Evolutionary conservation across 2,888 invertebrate species (phyloP).

Genomic region (Protonemura montana): DNA sequence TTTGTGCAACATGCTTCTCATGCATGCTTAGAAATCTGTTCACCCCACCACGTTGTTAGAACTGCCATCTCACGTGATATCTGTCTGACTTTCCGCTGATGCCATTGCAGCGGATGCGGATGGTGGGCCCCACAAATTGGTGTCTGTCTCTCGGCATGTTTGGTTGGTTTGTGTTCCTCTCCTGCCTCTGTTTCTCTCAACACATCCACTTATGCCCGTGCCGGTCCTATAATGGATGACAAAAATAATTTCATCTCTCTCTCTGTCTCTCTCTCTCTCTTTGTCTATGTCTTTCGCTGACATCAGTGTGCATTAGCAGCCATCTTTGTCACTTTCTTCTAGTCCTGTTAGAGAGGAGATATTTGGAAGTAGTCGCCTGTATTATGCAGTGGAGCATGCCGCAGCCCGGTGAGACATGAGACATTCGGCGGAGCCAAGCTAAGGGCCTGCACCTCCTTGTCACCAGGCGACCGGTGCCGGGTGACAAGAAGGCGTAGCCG

Average conservation of each 20-base stretch:
- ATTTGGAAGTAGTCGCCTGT: background rate
- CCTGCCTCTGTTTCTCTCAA: background rate
- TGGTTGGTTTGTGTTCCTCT: conserved; percentile 32
- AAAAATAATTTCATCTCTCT: background rate
- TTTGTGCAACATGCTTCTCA: conserved; percentile 46
- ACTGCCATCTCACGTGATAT: conserved; percentile 7
- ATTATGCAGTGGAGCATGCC: background rate
- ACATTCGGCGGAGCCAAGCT: background rate
- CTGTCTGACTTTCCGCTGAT: background rate
- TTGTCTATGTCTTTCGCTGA: conserved; percentile 7
- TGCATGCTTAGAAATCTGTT: conserved; percentile 38
- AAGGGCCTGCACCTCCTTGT: background rate
- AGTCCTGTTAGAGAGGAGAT: background rate
- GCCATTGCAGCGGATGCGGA: background rate
- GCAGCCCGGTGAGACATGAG: conserved; percentile 7
- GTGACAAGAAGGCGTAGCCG: background rate
- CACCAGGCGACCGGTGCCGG: background rate
- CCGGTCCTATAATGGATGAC: background rate
- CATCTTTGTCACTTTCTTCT: conserved; percentile 28
- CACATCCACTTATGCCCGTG: background rate
- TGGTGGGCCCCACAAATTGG: background rate
- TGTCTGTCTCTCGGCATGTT: conserved; percentile 17
- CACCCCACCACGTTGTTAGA: conserved; percentile 7
- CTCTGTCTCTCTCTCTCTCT: background rate
- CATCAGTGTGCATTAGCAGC: conserved; percentile 18